Conservation (phyloP, 1,140 invertebrate genomes). For the Caenorhabditis latens region DNA sequence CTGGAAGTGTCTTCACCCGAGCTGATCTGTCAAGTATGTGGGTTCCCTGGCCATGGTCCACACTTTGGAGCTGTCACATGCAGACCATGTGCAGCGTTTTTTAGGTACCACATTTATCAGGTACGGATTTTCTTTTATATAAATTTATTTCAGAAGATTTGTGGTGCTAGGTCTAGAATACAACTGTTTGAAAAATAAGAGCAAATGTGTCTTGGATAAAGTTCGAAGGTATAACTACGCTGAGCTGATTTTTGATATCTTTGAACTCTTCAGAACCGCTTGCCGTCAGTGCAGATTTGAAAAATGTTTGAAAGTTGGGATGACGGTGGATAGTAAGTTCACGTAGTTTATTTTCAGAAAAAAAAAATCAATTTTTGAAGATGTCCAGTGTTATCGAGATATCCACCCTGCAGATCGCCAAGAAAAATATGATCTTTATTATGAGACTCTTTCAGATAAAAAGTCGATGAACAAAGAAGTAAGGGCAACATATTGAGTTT, state of each 20-base stretch:
- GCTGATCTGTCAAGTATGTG: neutral
- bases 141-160: neutral
- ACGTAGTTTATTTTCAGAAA: neutral
- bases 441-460: neutral
- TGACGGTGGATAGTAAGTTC: neutral
- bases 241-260: neutral
- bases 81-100: neutral
- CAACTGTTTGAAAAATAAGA: neutral
- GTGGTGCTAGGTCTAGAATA: neutral
- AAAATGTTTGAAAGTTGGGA: neutral
- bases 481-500: too few relatives aligned
- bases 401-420: neutral
- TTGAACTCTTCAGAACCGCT: neutral
- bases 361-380: neutral
- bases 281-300: neutral
- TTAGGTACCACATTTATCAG: too few relatives aligned
- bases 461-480: too few relatives aligned
- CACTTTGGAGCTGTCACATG: neutral
- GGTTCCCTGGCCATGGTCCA: neutral
- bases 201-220: neutral
- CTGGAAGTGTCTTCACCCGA: too few relatives aligned
- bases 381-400: neutral
- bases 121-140: too few relatives aligned
- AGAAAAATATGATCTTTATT: neutral
- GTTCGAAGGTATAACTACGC: neutral